Conservation (phyloP, 1,140 invertebrate genomes). For the Hypsibius dujardini region DNA sequence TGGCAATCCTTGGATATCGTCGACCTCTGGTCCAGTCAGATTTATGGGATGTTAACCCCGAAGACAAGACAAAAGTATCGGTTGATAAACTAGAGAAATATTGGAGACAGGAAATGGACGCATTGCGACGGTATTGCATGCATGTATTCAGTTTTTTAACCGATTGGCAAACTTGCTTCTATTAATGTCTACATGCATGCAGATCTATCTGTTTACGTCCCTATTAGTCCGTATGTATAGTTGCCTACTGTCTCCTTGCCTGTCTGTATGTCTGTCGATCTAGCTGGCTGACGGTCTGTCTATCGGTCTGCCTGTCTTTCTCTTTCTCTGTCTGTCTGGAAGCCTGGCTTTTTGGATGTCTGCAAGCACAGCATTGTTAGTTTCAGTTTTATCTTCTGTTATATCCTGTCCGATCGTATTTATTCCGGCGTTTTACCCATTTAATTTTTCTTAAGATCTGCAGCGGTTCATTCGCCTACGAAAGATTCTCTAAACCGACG, state of each 20-base stretch:
- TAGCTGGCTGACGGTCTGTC: too few relatives aligned
- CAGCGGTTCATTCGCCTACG: neutral
- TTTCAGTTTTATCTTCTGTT: too few relatives aligned
- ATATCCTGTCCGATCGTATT: neutral
- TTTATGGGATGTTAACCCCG: slow-evolving; percentile 7
- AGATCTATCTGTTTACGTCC: neutral
- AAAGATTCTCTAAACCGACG: neutral
- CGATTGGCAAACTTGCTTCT: neutral
- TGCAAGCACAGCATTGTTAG: neutral
- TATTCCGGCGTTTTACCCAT: neutral
- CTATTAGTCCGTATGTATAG: too few relatives aligned
- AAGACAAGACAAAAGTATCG: neutral
- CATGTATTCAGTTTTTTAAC: neutral
- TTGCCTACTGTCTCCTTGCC: too few relatives aligned
- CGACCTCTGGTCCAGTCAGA: neutral
- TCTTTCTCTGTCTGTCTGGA: neutral
- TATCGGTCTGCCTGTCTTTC: too few relatives aligned
- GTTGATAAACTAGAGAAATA: neutral
- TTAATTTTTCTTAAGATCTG: neutral
- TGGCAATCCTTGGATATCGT: neutral
- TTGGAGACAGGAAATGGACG: neutral
- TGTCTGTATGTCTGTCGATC: too few relatives aligned
- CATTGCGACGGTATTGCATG: neutral
- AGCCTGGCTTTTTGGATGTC: neutral
- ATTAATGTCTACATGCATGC: neutral